These are phyloP conservation scores for Egretta garzetta DNA, from an alignment of 2,113 vertebrate species.

Conservation along the genomic window DNA sequence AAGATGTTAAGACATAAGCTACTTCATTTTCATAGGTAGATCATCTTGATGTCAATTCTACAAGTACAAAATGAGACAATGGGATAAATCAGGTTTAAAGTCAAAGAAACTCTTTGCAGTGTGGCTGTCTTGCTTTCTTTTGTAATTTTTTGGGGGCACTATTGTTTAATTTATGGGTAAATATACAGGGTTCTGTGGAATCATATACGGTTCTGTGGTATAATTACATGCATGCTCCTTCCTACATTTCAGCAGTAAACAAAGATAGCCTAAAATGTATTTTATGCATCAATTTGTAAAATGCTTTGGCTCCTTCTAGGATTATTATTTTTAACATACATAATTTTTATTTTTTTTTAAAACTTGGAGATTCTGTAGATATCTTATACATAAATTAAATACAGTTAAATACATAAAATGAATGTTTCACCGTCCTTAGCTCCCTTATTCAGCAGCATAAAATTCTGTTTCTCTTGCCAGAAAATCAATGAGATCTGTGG, in stretches of 20 bases:
- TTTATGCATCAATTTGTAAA: background rate
- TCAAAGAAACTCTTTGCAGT: background rate
- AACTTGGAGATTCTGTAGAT: background rate
- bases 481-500: background rate
- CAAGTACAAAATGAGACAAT: background rate
- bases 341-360: background rate
- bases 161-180: background rate
- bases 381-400: background rate
- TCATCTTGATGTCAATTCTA: background rate
- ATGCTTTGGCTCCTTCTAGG: background rate
- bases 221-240: background rate
- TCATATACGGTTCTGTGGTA: background rate
- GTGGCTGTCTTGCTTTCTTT: background rate
- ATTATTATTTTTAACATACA: background rate
- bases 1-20: background rate
- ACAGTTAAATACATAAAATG: background rate
- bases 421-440: background rate
- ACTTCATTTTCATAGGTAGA: background rate
- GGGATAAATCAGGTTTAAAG: accelerated
- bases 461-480: background rate
- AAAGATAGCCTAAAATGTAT: background rate
- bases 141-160: background rate
- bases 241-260: background rate
- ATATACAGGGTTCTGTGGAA: background rate
- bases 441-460: background rate